Percentiles rank a stretch among this genome's conserved stretches.
These are phyloP conservation scores for Phocoena phocoena DNA, from an alignment of 2,113 vertebrate genomes.

Conservation along the genomic window DNA sequence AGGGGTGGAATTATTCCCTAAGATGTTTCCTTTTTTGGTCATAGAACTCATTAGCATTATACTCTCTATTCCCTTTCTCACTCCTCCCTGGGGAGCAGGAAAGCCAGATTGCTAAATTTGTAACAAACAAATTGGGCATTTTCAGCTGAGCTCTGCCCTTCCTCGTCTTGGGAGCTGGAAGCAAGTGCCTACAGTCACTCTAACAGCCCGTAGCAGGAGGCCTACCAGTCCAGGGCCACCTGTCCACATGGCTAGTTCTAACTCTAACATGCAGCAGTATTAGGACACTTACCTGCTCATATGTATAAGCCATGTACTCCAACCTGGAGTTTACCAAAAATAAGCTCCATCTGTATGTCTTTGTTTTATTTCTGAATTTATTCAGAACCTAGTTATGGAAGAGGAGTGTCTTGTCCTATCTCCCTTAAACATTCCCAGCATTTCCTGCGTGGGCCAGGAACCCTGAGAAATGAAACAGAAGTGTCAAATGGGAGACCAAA, in stretches of 20 bases:
- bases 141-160: neutral
- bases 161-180: neutral
- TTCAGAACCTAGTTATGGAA: neutral
- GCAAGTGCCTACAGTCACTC: neutral
- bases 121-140: neutral
- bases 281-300: neutral
- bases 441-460: neutral
- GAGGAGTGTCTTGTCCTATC: neutral
- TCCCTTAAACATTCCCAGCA: neutral
- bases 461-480: neutral
- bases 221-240: neutral
- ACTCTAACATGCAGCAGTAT: neutral
- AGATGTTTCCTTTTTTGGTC: neutral
- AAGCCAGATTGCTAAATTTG: neutral
- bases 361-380: conserved; percentile 11
- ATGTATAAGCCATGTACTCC: neutral
- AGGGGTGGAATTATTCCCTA: neutral
- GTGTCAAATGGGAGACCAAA: neutral
- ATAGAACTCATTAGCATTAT: neutral
- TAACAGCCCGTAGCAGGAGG: neutral
- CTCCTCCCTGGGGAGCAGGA: neutral
- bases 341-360: neutral
- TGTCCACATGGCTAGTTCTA: neutral
- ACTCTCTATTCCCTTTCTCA: neutral
- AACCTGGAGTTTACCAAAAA: neutral